Conservation (phyloP, 2,888 invertebrate genomes). For the Trachelus stipa region DNA sequence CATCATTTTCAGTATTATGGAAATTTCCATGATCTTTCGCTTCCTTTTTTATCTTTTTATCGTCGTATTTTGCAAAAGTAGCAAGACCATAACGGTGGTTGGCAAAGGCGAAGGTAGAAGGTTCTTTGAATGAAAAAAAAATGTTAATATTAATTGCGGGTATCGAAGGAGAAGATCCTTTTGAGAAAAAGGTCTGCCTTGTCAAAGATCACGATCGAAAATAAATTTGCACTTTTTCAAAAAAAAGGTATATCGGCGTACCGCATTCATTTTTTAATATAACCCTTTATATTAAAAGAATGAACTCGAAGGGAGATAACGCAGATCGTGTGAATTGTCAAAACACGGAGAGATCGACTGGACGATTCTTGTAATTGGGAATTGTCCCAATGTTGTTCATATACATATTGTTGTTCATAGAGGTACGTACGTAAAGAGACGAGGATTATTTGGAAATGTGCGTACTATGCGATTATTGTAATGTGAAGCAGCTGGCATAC, state of each 20-base stretch:
- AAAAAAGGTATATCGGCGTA: conserved; percentile 11
- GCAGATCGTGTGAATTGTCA: not conserved
- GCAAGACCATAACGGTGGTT: not conserved
- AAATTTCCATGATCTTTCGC: not conserved
- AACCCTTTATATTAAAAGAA: conserved; percentile 8
- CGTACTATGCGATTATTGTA: not conserved
- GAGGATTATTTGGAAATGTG: not conserved
- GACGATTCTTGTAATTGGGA: conserved; percentile 4
- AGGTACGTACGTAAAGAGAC: not conserved
- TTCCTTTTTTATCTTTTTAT: not conserved
- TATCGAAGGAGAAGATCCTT: not conserved
- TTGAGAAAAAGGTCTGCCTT: conserved; percentile 26
- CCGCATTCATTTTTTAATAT: conserved; percentile 7
- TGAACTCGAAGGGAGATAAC: not conserved
- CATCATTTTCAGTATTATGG: not conserved
- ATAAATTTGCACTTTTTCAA: conserved; percentile 46
- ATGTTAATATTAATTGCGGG: not conserved
- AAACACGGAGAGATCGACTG: not conserved
- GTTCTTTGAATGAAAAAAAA: conserved; percentile 1
- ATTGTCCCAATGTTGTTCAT: conserved; percentile 5
- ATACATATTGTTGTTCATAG: not conserved
- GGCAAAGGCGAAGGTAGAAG: too few species aligned
- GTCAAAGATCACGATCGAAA: conserved; percentile 37
- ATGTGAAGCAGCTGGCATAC: not conserved
- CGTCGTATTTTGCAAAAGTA: not conserved